A percentile compares a stretch with the other conserved stretches of the same genome.
These are phyloP conservation scores for Phyllopteryx taeniolatus DNA, from an alignment of 2,113 vertebrate genomes.

Conservation along the genomic window DNA sequence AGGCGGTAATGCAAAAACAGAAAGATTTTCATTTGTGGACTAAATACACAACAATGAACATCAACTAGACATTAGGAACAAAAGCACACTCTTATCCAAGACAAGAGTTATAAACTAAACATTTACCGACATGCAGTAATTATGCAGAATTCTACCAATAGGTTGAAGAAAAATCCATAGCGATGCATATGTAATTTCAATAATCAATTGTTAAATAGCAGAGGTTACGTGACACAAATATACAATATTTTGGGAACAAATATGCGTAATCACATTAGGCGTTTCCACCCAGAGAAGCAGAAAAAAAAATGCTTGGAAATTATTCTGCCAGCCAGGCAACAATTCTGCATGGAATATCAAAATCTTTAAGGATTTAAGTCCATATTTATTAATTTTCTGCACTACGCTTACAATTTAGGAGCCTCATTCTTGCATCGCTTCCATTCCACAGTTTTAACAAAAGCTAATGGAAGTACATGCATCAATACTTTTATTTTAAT, in stretches of 20 bases:
- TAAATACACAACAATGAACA: background rate
- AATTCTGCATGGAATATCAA: background rate
- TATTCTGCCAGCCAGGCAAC: background rate
- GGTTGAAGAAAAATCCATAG: background rate
- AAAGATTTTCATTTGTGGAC: background rate
- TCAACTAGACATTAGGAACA: background rate
- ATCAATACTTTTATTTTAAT: too few relatives aligned
- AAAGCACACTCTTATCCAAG: background rate
- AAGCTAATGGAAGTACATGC: too few relatives aligned
- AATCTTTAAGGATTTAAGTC: background rate
- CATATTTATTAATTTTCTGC: background rate
- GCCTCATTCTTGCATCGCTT: too few relatives aligned
- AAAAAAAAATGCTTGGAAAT: background rate
- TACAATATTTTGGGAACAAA: background rate
- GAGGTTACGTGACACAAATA: background rate
- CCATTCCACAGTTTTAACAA: too few relatives aligned
- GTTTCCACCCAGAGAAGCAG: background rate
- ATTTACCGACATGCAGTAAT: background rate
- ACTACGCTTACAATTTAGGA: background rate
- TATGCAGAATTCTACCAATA: background rate
- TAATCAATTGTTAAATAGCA: background rate
- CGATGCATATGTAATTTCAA: background rate
- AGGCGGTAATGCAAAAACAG: background rate
- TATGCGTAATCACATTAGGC: background rate
- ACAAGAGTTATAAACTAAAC: background rate